Base-by-base conservation (phyloP, 1,140 invertebrate species). In the Drosophila seguyi region DNA sequence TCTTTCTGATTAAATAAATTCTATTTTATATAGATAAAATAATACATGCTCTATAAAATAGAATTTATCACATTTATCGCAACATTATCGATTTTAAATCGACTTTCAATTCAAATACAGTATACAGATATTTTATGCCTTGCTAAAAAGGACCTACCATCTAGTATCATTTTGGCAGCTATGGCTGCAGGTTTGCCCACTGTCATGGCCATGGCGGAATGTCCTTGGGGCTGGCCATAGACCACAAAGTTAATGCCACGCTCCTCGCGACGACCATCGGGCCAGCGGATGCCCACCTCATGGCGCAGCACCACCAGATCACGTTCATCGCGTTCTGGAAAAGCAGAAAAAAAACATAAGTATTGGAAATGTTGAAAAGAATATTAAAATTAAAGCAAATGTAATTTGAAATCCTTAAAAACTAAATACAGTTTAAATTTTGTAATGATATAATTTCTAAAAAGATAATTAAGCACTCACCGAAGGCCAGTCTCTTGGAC, bases 101-200 rank as follows among this genome's bases (percentile, higher is more conserved):
- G 29, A 31, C 29, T 31, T 31, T 31, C 8, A 18, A 22, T 6
- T 4, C n/a, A 7, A 16, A 7, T 41, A 41, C 11, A 34, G 10
- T 16, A 39, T n/a, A n/a, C n/a, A 0, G 16, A 6, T 16, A n/a
- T 39, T 41, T 41, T 18, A n/a, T 11, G n/a, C 0, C n/a, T n/a
- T 18, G 4, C n/a, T 10, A 18, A n/a, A 81, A 80, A 93, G 97
- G 6, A 41, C 72, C n/a, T 16, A 92, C 91, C 98, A 93, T 99
- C 97, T 6, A 99, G 93, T 31, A 99, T 95, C 99, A 99, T 99
- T 93, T 99, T 98, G 0, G 97, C 95, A 6, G 98, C 98, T 83
- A 99, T 99, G 7, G 98, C 99, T 6, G 97, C 96, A 0, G 99
- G 99, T 86, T 98, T 96, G 6, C 99, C 99, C 7, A 99, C 99